Conservation (phyloP, 1,140 invertebrate genomes). For the Drosophila grimshawi region DNA sequence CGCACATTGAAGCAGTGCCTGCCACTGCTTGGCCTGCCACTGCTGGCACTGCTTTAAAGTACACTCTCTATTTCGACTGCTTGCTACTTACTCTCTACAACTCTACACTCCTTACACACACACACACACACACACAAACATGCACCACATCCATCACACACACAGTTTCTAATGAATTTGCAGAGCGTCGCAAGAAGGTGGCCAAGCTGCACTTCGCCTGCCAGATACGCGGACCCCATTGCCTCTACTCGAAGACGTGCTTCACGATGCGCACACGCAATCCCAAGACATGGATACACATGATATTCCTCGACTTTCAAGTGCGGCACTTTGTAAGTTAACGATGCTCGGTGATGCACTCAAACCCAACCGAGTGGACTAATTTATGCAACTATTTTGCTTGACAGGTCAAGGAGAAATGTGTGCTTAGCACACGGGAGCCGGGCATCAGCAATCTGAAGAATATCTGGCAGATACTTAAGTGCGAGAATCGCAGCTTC, state of each 20-base stretch:
- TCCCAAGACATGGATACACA: conserved; percentile 96
- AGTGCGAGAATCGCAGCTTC: conserved; percentile 95
- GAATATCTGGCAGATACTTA: conserved; percentile 96
- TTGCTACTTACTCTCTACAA: conserved; percentile 14
- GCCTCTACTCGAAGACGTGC: conserved; percentile 93
- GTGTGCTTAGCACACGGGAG: conserved; percentile 93
- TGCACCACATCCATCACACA: conserved; percentile 45
- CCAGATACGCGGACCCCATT: conserved; percentile 93
- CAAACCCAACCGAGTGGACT: too few species aligned
- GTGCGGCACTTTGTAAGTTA: conserved; percentile 85
- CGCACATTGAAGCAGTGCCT: not conserved
- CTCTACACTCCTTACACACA: not conserved
- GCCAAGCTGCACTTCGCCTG: conserved; percentile 96
- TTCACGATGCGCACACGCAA: conserved; percentile 95
- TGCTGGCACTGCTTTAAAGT: too few species aligned
- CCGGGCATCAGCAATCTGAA: conserved; percentile 93
- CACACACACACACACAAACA: conserved; percentile 37
- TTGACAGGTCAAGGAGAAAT: conserved; percentile 89
- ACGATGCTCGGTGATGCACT: too few species aligned
- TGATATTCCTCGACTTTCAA: conserved; percentile 97
- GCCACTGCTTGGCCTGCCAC: too few species aligned
- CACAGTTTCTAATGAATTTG: conserved; percentile 84
- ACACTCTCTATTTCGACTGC: not conserved
- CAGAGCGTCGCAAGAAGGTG: conserved; percentile 93
- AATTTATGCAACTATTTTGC: conserved; percentile 6